These are phyloP conservation scores for Pampus argenteus DNA, from an alignment of 2,797 vertebrate genomes.

Conservation along the genomic window DNA sequence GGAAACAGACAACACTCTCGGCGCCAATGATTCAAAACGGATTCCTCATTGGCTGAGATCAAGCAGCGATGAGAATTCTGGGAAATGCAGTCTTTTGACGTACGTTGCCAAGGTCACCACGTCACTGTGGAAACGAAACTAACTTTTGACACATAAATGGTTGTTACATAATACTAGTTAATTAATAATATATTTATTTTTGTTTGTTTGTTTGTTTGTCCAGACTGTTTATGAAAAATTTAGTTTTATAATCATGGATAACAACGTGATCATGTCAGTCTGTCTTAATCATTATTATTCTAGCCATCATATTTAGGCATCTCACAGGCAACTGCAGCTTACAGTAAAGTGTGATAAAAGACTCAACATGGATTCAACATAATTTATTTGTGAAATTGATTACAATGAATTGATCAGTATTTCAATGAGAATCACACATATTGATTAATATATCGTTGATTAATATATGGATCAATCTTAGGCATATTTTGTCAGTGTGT, in stretches of 20 bases:
- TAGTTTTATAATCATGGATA: background rate
- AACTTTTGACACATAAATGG: too few species aligned
- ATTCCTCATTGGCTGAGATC: constrained; percentile 54
- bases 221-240: background rate
- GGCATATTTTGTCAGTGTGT: background rate
- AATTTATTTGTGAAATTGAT: constrained; percentile 24
- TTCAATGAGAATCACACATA: accelerated
- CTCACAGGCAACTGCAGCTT: background rate
- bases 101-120: too few species aligned
- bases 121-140: too few species aligned
- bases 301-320: background rate
- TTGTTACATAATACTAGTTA: too few species aligned
- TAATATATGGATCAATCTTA: background rate
- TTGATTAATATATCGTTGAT: too few species aligned
- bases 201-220: too few species aligned
- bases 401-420: background rate
- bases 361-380: background rate
- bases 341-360: background rate
- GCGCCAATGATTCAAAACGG: constrained; percentile 63
- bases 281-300: background rate
- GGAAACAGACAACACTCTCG: constrained; percentile 37
- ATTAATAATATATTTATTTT: too few species aligned
- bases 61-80: constrained; percentile 32
- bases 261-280: background rate
- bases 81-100: constrained; percentile 63